Evolutionary conservation across 2,797 vertebrate species (phyloP).

Genomic region (Muscicapa comitata): DNA sequence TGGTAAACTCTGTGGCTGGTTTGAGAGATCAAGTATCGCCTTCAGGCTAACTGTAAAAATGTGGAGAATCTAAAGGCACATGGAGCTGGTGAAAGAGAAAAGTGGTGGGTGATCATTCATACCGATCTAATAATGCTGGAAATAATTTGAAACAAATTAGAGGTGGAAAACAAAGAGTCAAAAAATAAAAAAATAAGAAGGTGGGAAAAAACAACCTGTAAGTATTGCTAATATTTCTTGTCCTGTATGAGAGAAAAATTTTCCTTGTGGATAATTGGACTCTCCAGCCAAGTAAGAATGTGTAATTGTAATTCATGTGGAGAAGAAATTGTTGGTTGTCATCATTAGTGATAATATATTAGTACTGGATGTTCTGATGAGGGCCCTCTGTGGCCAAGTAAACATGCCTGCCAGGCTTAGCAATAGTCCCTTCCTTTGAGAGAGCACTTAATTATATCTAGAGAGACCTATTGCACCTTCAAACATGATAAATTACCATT

Average conservation of each 20-base stretch:
- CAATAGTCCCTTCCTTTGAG: not conserved
- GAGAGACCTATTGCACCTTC: not conserved
- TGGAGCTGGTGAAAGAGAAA: not conserved
- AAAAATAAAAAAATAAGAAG: not conserved
- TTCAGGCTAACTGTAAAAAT: not conserved
- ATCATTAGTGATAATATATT: conserved; percentile 17
- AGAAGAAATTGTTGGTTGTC: conserved; percentile 23
- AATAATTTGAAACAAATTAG: not conserved
- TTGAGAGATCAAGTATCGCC: not conserved
- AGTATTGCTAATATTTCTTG: not conserved
- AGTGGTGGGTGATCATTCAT: not conserved
- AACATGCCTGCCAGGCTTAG: conserved; percentile 11
- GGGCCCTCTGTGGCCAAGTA: conserved; percentile 6
- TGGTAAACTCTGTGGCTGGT: not conserved
- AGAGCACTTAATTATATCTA: not conserved
- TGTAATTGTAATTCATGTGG: not conserved
- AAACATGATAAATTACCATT: not conserved
- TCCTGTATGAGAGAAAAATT: not conserved
- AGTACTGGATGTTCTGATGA: conserved; percentile 32
- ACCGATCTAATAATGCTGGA: not conserved
- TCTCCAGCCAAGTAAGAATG: not conserved
- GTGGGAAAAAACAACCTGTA: not conserved
- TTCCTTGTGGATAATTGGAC: not conserved
- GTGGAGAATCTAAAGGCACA: not conserved
- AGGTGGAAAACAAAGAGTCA: not conserved